These are phyloP conservation scores for Psix sp. DNA, from an alignment of 1,140 invertebrate genomes.

Conservation along the genomic window DNA sequence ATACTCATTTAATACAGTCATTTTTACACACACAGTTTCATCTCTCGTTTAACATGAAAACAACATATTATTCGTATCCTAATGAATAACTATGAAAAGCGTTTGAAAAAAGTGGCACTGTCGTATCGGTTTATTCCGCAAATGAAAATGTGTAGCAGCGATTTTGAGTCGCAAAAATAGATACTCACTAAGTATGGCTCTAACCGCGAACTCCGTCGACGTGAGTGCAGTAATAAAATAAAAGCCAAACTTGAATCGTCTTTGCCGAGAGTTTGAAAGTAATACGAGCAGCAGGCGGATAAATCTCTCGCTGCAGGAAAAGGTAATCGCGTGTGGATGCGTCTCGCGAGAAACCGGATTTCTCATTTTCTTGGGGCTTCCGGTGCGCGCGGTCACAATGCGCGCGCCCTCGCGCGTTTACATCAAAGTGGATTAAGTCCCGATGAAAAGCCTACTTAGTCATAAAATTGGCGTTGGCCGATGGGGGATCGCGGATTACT, in stretches of 20 bases:
- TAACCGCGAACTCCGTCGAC: slow-evolving; percentile 12
- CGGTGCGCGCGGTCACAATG: slow-evolving; percentile 48
- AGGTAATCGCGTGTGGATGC: slow-evolving; percentile 59
- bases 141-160: too few species aligned
- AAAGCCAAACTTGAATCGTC: slow-evolving; percentile 32
- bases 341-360: slow-evolving; percentile 59
- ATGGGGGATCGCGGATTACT: slow-evolving; percentile 68
- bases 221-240: slow-evolving; percentile 39
- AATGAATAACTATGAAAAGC: too few species aligned
- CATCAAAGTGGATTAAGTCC: slow-evolving; percentile 68
- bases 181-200: slow-evolving; percentile 2
- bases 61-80: too few species aligned
- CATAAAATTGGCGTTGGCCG: slow-evolving; percentile 55
- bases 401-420: slow-evolving; percentile 48
- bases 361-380: slow-evolving; percentile 56
- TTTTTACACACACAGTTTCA: too few species aligned
- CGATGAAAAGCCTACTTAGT: slow-evolving; percentile 59
- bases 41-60: too few species aligned
- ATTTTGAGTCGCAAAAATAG: neutral
- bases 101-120: too few species aligned
- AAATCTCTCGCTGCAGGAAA: slow-evolving; percentile 54
- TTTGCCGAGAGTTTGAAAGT: slow-evolving; percentile 43
- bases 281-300: slow-evolving; percentile 52
- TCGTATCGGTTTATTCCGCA: too few species aligned
- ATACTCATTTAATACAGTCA: too few species aligned